Percentiles rank a stretch among this genome's conserved stretches.
Evolutionary conservation across 2,797 vertebrate genomes (phyloP).

Genomic region (Acanthurus lineatus): DNA sequence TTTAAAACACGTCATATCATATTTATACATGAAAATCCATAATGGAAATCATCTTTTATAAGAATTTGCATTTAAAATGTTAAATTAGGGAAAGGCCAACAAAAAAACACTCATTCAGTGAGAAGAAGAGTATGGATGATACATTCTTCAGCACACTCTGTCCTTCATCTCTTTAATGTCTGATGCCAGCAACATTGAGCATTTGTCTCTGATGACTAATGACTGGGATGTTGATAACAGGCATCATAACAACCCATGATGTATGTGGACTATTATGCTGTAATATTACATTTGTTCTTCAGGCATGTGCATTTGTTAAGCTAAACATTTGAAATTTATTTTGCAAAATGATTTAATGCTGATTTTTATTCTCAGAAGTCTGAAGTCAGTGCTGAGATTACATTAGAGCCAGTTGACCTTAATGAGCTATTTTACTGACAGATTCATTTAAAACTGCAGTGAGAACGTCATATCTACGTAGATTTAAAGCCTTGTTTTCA

Average conservation of each 20-base stretch:
- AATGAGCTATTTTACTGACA: constrained; percentile 15
- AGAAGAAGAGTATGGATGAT: constrained; percentile 49
- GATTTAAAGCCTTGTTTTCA: constrained; percentile 33
- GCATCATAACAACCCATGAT: constrained; percentile 66
- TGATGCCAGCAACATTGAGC: constrained; percentile 51
- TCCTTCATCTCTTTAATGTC: constrained; percentile 57
- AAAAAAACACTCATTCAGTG: constrained; percentile 62
- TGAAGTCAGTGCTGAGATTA: constrained; percentile 22
- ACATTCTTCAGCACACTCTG: constrained; percentile 40
- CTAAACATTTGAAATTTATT: constrained; percentile 41
- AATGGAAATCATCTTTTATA: constrained; percentile 31
- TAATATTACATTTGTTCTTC: constrained; percentile 65
- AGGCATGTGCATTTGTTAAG: constrained; percentile 43
- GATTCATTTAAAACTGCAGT: constrained; percentile 28
- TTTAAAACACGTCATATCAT: constrained; percentile 8
- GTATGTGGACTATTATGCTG: constrained; percentile 58
- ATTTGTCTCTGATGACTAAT: constrained; percentile 72
- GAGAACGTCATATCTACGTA: constrained; percentile 16
- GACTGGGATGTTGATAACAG: constrained; percentile 59
- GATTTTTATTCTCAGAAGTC: constrained; percentile 28
- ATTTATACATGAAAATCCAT: constrained; percentile 15
- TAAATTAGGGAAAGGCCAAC: constrained; percentile 56
- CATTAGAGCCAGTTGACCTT: constrained; percentile 8
- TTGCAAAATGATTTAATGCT: constrained; percentile 25
- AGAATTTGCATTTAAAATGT: constrained; percentile 50